These are phyloP conservation scores for Argyrosomus regius DNA, from an alignment of 2,797 vertebrate species.

Conservation along the genomic window DNA sequence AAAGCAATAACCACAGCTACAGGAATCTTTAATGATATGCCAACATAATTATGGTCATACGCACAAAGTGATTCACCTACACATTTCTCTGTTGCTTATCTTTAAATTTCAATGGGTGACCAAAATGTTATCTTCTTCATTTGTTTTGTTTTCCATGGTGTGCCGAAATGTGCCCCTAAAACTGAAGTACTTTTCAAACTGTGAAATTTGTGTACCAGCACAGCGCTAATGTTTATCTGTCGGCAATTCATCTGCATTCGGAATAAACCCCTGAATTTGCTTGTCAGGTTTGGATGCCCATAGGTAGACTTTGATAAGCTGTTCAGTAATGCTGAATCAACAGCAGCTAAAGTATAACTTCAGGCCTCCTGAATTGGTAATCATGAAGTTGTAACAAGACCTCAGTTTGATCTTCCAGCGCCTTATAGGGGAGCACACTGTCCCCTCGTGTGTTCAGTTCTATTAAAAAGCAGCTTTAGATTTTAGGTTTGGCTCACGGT, in stretches of 20 bases:
- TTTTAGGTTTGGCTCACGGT: slow-evolving; percentile 60
- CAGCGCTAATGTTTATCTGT: slow-evolving; percentile 24
- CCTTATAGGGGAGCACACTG: slow-evolving; percentile 32
- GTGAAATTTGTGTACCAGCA: slow-evolving; percentile 2
- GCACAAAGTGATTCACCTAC: neutral
- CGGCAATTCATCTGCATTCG: slow-evolving; percentile 25
- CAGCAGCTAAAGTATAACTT: slow-evolving; percentile 57
- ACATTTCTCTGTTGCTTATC: neutral
- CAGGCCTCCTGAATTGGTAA: slow-evolving; percentile 63
- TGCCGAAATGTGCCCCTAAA: neutral
- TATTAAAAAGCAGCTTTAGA: slow-evolving; percentile 64
- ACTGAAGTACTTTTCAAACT: neutral
- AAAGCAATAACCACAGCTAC: neutral
- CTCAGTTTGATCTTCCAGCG: slow-evolving; percentile 59
- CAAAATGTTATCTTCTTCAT: neutral
- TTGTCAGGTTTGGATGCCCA: slow-evolving; percentile 46
- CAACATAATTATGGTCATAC: neutral
- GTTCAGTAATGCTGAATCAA: slow-evolving; percentile 66
- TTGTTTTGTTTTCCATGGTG: neutral
- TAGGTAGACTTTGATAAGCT: slow-evolving; percentile 57
- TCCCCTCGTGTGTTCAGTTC: slow-evolving; percentile 55
- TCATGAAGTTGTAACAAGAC: slow-evolving; percentile 58
- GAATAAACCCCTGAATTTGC: slow-evolving; percentile 37
- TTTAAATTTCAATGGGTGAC: neutral
- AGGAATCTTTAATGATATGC: neutral